Evolutionary conservation across 2,797 vertebrate species (phyloP), one percentile per base, ranked within the genome.

Genomic region (Nothura maculosa): DNA sequence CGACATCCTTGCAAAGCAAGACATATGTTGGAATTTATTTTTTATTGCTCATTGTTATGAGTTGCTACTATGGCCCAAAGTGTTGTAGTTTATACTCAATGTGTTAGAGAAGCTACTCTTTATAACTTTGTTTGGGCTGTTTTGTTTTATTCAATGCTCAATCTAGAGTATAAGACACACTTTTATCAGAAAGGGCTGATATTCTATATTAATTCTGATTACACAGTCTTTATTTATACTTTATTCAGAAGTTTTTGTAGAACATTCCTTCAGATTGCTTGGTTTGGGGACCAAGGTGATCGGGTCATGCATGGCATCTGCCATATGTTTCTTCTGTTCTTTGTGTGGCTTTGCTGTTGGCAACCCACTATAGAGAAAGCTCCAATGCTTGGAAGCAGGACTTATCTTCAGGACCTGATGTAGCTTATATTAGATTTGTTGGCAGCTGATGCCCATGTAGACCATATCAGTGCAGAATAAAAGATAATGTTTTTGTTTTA

Each of bases 31-130:
- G 89, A 84, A 87, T 92, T 89, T 93, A 87, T 81, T 93, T 87
- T 92, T 94, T 94, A 94, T 93, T 89, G 70, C 81, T 93, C n/a
- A 91, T 91, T 96, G 92, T 94, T 96, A 86, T 87, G 73, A 85
- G 70, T 73, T 87, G 81, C 74, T 85, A 70, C 63, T 83, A 58
- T 85, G 72, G 69, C 88, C 84, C 82, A 86, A 92, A 94, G 87
- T 36, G 0, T 69, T 77, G n/a, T 40, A 86, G 74, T 61, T 86
- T 67, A 81, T 62, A 40, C n/a, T 86, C 75, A 88, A 4, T 73
- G 77, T 36, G 55, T n/a, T 57, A 91, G 60, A 90, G 43, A 76
- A 74, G 82, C 54, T 80, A 62, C 5, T 5, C 54, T 92, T 77
- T 47, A 55, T 76, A 79, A 60, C 2, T 1, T 87, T 60, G n/a